Base-by-base conservation (phyloP, 2,888 invertebrate species). In the Watsonalla binaria region DNA sequence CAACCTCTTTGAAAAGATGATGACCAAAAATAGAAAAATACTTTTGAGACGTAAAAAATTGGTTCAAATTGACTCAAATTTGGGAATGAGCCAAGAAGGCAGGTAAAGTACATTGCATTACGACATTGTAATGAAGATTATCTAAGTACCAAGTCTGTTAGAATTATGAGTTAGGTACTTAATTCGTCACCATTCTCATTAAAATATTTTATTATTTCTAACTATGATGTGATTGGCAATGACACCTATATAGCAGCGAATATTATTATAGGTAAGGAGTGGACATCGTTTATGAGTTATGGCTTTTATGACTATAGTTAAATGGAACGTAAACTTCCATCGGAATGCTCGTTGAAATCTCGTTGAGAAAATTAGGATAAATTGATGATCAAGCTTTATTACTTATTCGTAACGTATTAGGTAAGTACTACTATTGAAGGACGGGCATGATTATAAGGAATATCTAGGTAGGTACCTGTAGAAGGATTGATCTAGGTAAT, bases 231-330 rank as follows among this genome's bases (percentile, higher is more conserved):
- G 42, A 54, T 39, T 52, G 46, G 52, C 53, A 45, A 56, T 45
- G 54, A 56, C 50, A 62, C 56, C 62, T 24, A 24, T 24, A 24
- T 24, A 24, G 24, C 24, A 24, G 24, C 24, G 4, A 24, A 24
- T 24, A 24, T 24, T 24, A 58, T 55, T 61, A 53, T 59, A 47
- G 58, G 54, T 59, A 61, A 67, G 68, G 70, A 76, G 70, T 71
- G 69, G 70, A 66, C 68, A 59, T 51, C 58, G 62, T 72, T 73
- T 76, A 76, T 64, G 70, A 67, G 60, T 60, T 67, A 64, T 65
- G 54, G 60, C 58, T 60, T 73, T 78, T 78, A 80, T 63, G 67
- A 59, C 65, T 56, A 61, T 61, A 68, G 61, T 76, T 72, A 73
- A 80, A 72, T 66, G 54, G 65, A 59, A 63, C 72, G 66, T 74